Conservation (phyloP, 2,888 invertebrate species). For the Melangyna quadrimaculata region DNA sequence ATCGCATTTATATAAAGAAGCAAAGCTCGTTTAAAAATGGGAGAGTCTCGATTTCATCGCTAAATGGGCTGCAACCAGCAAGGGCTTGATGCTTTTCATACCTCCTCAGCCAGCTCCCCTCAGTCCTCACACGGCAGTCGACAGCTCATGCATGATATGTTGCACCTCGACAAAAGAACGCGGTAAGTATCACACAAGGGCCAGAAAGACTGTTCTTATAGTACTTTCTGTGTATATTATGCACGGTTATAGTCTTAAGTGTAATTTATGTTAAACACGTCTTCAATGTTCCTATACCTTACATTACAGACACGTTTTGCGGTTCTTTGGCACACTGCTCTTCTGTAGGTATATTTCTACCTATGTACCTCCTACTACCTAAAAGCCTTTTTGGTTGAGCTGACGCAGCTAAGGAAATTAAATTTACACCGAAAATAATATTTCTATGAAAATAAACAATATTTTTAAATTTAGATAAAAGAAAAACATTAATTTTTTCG, state of each 20-base stretch:
- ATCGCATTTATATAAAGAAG: slow-evolving; percentile 64
- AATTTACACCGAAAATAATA: not conserved
- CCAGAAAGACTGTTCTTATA: not conserved
- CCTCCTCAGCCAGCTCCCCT: slow-evolving; percentile 10
- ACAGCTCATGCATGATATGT: slow-evolving; percentile 67
- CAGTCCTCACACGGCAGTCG: slow-evolving; percentile 52
- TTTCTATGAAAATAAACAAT: not conserved
- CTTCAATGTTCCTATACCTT: too few relatives aligned
- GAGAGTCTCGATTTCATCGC: slow-evolving; percentile 45
- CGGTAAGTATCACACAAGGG: slow-evolving; percentile 16
- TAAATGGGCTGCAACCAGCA: slow-evolving; percentile 52
- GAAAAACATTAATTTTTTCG: too few relatives aligned
- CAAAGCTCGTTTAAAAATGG: slow-evolving; percentile 53
- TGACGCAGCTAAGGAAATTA: slow-evolving; percentile 23
- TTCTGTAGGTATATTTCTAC: not conserved
- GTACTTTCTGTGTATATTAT: not conserved
- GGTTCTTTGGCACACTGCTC: slow-evolving; percentile 59
- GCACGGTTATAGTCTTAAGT: slow-evolving; percentile 63
- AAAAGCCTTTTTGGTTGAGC: slow-evolving; percentile 50
- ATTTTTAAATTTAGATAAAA: too few relatives aligned
- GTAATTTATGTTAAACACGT: slow-evolving; percentile 73
- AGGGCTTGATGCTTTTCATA: too few relatives aligned
- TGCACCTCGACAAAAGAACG: slow-evolving; percentile 57
- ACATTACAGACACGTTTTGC: slow-evolving; percentile 73
- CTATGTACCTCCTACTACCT: not conserved